These are phyloP conservation scores for Microplitis mediator DNA, from an alignment of 1,140 invertebrate genomes.

Conservation along the genomic window DNA sequence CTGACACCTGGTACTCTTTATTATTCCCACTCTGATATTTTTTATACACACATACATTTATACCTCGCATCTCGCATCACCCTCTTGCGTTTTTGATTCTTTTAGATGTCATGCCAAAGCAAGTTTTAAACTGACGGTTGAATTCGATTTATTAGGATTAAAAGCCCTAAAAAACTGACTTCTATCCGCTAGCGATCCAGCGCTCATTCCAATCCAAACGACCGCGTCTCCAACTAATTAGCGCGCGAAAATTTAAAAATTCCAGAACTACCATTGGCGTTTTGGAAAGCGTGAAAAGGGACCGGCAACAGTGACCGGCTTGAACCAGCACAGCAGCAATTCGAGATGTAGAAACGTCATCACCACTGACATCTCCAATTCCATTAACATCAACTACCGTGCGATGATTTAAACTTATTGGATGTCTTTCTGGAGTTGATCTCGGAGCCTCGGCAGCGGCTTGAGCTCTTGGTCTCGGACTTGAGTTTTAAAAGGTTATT, in stretches of 20 bases:
- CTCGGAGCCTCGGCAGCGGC: slow-evolving; percentile 14
- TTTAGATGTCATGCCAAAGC: slow-evolving; percentile 16
- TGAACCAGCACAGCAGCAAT: too few relatives aligned
- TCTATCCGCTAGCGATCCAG: too few relatives aligned
- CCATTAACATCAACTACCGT: slow-evolving; percentile 1
- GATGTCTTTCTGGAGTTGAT: slow-evolving; percentile 36
- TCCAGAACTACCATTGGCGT: neutral
- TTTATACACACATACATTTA: slow-evolving; percentile 13
- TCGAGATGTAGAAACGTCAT: too few relatives aligned
- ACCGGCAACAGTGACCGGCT: too few relatives aligned
- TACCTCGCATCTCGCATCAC: neutral
- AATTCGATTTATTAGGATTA: slow-evolving; percentile 61
- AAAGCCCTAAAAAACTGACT: slow-evolving; percentile 29
- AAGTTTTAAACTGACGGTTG: slow-evolving; percentile 45
- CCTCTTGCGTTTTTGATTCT: slow-evolving; percentile 16
- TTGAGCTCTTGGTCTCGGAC: slow-evolving; percentile 34
- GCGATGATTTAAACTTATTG: slow-evolving; percentile 60
- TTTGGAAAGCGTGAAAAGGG: too few relatives aligned
- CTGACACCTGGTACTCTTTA: slow-evolving; percentile 52
- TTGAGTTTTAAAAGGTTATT: neutral
- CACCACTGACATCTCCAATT: neutral
- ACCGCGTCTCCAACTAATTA: neutral
- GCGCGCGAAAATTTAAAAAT: neutral
- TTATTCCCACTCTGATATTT: slow-evolving; percentile 38
- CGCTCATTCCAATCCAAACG: too few relatives aligned